phyloP scores from a whole-genome alignment of 1,140 invertebrate genomes.

The Yoshiicerus persimilis region DNA sequence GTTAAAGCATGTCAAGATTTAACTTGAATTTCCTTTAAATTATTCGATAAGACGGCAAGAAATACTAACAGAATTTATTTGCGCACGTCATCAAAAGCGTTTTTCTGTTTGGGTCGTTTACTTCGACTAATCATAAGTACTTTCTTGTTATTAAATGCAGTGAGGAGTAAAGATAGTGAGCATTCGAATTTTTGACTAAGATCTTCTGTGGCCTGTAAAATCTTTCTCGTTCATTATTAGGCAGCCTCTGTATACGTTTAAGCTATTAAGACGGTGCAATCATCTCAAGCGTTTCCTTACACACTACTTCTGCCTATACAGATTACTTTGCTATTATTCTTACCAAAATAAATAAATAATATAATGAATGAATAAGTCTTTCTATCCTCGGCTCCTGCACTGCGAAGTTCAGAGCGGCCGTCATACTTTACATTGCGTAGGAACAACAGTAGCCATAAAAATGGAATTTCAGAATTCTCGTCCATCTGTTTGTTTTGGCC shows the following conservation, averaged over 20 bases:
- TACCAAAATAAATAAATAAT: no score
- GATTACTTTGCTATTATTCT: no score
- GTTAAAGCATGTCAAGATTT: not conserved
- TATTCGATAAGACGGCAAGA: not conserved
- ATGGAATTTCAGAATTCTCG: no score
- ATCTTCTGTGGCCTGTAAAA: not conserved
- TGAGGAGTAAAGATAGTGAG: not conserved
- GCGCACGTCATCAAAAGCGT: no score
- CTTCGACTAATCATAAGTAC: not conserved
- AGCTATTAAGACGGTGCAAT: not conserved
- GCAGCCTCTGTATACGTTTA: not conserved
- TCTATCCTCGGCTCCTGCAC: no score
- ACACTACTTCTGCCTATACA: no score
- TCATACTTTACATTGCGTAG: no score
- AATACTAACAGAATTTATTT: not conserved
- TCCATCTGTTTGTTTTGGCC: no score
- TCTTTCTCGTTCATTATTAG: not conserved
- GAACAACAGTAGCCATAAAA: no score
- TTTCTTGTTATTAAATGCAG: not conserved
- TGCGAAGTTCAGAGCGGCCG: no score
- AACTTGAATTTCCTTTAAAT: not conserved
- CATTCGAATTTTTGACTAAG: not conserved
- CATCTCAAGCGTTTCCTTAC: no score
- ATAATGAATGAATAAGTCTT: no score
- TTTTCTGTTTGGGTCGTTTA: not conserved